Evolutionary conservation across 2,797 vertebrate species (phyloP).

Genomic region (Lacerta bilineata): DNA sequence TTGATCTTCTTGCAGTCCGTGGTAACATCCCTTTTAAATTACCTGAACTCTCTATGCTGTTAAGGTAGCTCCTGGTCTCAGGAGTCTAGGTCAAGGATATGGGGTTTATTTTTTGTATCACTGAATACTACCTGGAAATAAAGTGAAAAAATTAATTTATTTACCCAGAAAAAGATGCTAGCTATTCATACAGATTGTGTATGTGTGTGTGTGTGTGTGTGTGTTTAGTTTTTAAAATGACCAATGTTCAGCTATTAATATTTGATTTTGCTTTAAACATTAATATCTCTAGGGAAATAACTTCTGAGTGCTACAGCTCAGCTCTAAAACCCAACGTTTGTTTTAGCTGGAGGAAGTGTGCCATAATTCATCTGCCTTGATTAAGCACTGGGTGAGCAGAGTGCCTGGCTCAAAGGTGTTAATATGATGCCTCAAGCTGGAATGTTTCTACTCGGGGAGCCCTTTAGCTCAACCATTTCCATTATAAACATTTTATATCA

Average conservation of each 20-base stretch:
- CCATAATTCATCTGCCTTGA: slow-evolving; percentile 47
- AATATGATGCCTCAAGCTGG: slow-evolving; percentile 53
- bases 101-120: slow-evolving; percentile 1
- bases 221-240: slow-evolving; percentile 49
- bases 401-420: slow-evolving; percentile 39
- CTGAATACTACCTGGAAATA: slow-evolving; percentile 30
- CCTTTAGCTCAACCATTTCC: slow-evolving; percentile 56
- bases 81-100: not conserved
- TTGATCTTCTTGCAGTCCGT: not conserved
- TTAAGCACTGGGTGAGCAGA: slow-evolving; percentile 49
- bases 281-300: slow-evolving; percentile 51
- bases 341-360: slow-evolving; percentile 62
- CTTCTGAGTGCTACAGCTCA: slow-evolving; percentile 27
- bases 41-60: not conserved
- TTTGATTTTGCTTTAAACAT: slow-evolving; percentile 30
- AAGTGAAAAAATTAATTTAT: slow-evolving; percentile 25
- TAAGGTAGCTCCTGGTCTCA: not conserved
- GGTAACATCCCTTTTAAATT: not conserved
- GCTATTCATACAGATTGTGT: slow-evolving; percentile 33
- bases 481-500: slow-evolving; percentile 36
- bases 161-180: slow-evolving; percentile 55
- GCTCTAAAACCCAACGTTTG: slow-evolving; percentile 63
- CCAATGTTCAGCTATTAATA: slow-evolving; percentile 64
- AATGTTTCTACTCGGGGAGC: slow-evolving; percentile 46
- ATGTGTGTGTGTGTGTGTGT: no score